phyloP scores from a whole-genome alignment of 2,797 vertebrate genomes.

The Mustela erminea region DNA sequence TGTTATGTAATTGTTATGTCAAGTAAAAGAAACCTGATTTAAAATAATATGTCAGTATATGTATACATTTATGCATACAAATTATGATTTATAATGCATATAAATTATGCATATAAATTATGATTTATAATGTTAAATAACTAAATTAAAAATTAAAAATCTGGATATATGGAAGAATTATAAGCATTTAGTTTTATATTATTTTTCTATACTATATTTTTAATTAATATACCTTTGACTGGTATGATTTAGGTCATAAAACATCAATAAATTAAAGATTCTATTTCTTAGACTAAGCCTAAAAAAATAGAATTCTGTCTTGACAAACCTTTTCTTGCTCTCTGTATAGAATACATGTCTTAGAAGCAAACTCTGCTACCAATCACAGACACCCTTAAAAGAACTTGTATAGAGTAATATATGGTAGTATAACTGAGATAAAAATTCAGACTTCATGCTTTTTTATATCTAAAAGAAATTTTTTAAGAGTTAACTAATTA shows the following conservation, averaged over 20 bases:
- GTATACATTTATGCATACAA: background rate
- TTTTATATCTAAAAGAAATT: background rate
- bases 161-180: background rate
- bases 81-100: background rate
- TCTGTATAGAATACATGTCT: background rate
- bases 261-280: background rate
- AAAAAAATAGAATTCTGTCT: background rate
- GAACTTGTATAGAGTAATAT: background rate
- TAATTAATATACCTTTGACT: background rate
- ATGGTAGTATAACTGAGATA: background rate
- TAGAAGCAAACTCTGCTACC: background rate
- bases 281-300: conserved; percentile 2
- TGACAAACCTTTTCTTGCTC: background rate
- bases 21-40: conserved; percentile 2
- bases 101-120: too few species aligned
- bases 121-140: background rate
- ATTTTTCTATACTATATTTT: background rate
- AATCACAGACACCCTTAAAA: background rate
- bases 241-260: background rate
- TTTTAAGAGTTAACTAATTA: background rate
- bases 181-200: background rate
- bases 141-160: background rate
- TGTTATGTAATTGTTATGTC: too few species aligned
- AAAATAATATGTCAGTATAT: background rate
- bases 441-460: background rate